Base-by-base conservation (phyloP, 2,113 vertebrate genomes). In the Opisthocomus hoazin region DNA sequence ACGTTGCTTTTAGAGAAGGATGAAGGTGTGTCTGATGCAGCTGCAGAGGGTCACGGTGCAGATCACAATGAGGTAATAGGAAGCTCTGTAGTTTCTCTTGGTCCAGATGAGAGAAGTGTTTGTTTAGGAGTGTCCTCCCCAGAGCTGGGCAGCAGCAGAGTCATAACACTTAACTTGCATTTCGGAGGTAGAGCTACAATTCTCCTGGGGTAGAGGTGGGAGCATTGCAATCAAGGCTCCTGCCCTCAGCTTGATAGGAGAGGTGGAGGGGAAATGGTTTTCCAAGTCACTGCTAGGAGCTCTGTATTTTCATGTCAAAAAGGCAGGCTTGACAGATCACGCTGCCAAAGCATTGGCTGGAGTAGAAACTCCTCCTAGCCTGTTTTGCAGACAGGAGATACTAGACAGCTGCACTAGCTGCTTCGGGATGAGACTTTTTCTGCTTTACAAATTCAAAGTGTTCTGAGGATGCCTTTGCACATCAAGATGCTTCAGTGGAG, bases 41-140 rank as follows among this genome's bases (percentile, higher is more conserved):
- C 97, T 95, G 91, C 84, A 70, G 90, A 88, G 97, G 87, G 97
- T 98, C 98, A 95, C 10, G 8, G 74, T 76, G 75, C 5, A 24
- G 97, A 97, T 89, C 92, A 93, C 96, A 32, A 50, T 98, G 98
- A 98, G 98, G 98, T 99, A 92, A 98, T 96, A 96, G 98, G 98
- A 98, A 98, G 97, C 94, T 96, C 96, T 95, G 78, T 26, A 36
- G 92, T 94, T 98, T 98, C 95, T 98, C 98, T 96, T 97, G 90
- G 81, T 98, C 61, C 92, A 93, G 94, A 94, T 97, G 97, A 96
- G 96, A 96, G 91, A 91, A 96, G 76, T 94, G 87, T 97, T 97
- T 97, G 86, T 90, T 94, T 94, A 95, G 93, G 88, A 97, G 95
- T 89, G 89, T 94, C 90, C 95, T 97, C 84, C 90, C 90, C 95